Evolutionary conservation across 2,888 invertebrate species (phyloP).

Genomic region (Pycnomerus fuliginosus): DNA sequence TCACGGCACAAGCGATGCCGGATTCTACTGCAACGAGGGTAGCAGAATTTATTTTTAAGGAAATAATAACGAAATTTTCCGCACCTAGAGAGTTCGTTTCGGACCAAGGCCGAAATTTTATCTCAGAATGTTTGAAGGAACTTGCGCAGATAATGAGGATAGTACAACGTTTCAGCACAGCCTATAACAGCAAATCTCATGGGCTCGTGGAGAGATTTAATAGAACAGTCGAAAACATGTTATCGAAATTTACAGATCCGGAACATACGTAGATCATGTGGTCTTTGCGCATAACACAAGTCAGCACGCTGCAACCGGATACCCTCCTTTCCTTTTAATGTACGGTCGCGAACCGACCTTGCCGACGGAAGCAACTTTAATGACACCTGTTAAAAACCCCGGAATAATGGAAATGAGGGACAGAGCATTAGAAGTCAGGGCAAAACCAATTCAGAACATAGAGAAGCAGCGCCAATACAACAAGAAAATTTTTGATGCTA

Average conservation of each 20-base stretch:
- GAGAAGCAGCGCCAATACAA: too few species aligned
- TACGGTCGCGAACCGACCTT: slow-evolving; percentile 25
- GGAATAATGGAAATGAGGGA: background rate
- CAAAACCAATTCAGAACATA: too few species aligned
- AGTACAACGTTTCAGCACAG: background rate
- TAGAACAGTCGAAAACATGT: slow-evolving; percentile 7
- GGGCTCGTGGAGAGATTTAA: slow-evolving; percentile 1
- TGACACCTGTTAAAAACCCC: background rate
- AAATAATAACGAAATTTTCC: background rate
- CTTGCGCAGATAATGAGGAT: background rate
- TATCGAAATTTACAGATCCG: background rate
- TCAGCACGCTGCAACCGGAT: slow-evolving; percentile 26
- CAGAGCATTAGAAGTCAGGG: slow-evolving; percentile 1
- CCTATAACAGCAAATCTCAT: background rate
- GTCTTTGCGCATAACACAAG: slow-evolving; percentile 31
- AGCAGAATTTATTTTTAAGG: background rate
- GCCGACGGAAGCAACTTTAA: slow-evolving; percentile 24
- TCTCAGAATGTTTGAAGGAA: background rate
- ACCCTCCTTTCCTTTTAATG: slow-evolving; percentile 23
- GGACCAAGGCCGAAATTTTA: background rate
- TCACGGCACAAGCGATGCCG: background rate
- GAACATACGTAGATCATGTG: slow-evolving; percentile 14
- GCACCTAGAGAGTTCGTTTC: background rate
- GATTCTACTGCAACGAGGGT: background rate
- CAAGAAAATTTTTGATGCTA: too few species aligned